A percentile compares a stretch with the other conserved stretches of the same genome.
Conservation (phyloP, 2,888 invertebrate species). For the Xestoiulus laeticollis region DNA sequence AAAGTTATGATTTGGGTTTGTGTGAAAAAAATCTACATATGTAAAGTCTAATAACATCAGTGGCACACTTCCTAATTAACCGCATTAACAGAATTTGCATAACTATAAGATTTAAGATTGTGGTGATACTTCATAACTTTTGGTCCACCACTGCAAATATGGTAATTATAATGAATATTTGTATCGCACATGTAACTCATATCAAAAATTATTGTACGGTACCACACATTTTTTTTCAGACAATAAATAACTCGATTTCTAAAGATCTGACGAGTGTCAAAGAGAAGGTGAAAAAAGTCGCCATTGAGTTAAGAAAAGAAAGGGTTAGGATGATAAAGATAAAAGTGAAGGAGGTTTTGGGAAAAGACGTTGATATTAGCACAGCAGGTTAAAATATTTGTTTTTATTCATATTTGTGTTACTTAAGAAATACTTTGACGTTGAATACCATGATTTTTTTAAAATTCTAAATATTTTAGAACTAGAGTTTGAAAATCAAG, state of each 20-base stretch:
- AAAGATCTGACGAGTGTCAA: conserved; percentile 66
- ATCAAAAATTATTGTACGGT: too few relatives aligned
- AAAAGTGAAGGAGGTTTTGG: conserved; percentile 57
- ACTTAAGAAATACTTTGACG: neutral
- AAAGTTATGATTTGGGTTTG: too few relatives aligned
- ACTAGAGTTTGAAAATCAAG: conserved; percentile 57
- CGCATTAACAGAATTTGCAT: too few relatives aligned
- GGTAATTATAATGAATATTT: too few relatives aligned
- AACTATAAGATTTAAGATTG: too few relatives aligned
- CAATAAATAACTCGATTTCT: conserved; percentile 67
- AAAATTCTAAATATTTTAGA: conserved; percentile 21
- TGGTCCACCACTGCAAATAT: too few relatives aligned
- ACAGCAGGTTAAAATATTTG: neutral
- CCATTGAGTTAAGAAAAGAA: conserved; percentile 65
- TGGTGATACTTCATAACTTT: too few relatives aligned
- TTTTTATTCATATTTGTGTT: neutral
- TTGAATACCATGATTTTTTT: neutral
- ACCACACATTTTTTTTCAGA: conserved; percentile 60
- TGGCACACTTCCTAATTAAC: too few relatives aligned
- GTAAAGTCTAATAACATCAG: too few relatives aligned
- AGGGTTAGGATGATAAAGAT: conserved; percentile 64
- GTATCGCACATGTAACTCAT: too few relatives aligned
- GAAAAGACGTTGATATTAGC: conserved; percentile 59
- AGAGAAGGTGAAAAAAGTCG: conserved; percentile 63
- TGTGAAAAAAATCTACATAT: too few relatives aligned